Conservation (phyloP, 2,797 vertebrate genomes). For the Eulemur mongoz region DNA sequence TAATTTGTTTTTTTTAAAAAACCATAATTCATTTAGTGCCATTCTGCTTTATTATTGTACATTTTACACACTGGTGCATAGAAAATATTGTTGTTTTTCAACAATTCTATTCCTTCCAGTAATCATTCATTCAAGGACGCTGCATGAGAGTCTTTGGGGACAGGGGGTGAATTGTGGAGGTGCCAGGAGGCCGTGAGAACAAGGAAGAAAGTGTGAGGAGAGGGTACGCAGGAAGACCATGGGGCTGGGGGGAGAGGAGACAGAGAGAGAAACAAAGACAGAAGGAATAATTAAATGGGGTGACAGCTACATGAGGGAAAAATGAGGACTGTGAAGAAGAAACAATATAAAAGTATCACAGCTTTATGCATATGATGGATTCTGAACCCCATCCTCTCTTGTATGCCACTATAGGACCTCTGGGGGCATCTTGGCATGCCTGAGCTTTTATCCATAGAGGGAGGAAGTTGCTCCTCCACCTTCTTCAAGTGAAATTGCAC, state of each 20-base stretch:
- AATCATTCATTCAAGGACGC: conserved; percentile 79
- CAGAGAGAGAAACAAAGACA: conserved; percentile 14
- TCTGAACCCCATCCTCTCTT: neutral
- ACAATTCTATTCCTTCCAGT: conserved; percentile 78
- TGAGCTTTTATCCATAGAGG: neutral
- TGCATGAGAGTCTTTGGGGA: conserved; percentile 50
- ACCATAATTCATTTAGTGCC: conserved; percentile 84
- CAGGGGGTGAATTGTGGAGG: neutral
- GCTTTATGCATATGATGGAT: neutral
- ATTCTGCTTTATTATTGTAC: conserved; percentile 83
- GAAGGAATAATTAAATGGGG: neutral
- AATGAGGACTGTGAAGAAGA: neutral
- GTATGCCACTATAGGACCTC: neutral
- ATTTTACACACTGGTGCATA: conserved; percentile 82
- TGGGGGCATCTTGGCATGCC: neutral
- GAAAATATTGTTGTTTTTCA: conserved; percentile 71
- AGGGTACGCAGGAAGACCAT: neutral
- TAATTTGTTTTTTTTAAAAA: conserved; percentile 77
- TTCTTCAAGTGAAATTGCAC: neutral
- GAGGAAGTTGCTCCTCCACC: neutral
- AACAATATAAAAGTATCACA: neutral
- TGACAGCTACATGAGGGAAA: neutral
- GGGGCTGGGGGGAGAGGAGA: neutral
- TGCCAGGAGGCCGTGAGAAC: neutral
- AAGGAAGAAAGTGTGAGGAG: conserved; percentile 24